A percentile compares a stretch with the other conserved stretches of the same genome.
Conservation (phyloP, 1,140 invertebrate genomes). For the Zaprionus capensis region DNA sequence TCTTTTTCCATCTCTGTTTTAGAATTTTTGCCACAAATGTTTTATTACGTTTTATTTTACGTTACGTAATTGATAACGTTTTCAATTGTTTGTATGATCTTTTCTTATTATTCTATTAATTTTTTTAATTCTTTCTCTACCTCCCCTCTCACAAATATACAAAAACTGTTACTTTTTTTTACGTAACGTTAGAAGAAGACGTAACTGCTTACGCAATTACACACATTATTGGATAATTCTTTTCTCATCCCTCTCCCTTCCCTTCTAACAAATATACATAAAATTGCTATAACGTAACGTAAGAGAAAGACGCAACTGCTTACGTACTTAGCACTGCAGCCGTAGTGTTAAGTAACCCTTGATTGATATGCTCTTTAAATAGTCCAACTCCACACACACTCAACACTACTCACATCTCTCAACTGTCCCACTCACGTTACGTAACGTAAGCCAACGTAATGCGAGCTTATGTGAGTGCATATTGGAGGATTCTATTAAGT, state of each 20-base stretch:
- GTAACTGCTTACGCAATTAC: background rate
- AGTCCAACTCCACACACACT: background rate
- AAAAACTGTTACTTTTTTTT: background rate
- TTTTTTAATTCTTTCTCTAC: too few relatives aligned
- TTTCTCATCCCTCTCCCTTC: background rate
- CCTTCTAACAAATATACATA: background rate
- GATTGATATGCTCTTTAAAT: background rate
- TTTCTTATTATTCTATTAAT: too few relatives aligned
- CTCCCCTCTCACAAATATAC: background rate
- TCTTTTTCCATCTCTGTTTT: too few relatives aligned
- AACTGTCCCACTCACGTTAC: slow-evolving; percentile 1
- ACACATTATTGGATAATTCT: too few relatives aligned
- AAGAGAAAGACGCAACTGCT: background rate
- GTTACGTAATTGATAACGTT: too few relatives aligned
- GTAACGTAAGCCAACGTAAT: slow-evolving; percentile 43
- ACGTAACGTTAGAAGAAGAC: background rate
- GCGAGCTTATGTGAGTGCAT: slow-evolving; percentile 22
- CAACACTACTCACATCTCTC: background rate
- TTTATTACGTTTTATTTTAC: too few relatives aligned
- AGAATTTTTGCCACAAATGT: too few relatives aligned
- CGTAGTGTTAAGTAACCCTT: background rate
- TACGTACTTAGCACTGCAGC: background rate
- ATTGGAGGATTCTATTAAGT: slow-evolving; percentile 33
- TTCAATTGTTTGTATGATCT: too few relatives aligned
- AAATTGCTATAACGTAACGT: slow-evolving; percentile 6